Percentiles rank a stretch among this genome's conserved stretches.
phyloP scores from a whole-genome alignment of 2,888 invertebrate species.

The Eumerus sabulonum region DNA sequence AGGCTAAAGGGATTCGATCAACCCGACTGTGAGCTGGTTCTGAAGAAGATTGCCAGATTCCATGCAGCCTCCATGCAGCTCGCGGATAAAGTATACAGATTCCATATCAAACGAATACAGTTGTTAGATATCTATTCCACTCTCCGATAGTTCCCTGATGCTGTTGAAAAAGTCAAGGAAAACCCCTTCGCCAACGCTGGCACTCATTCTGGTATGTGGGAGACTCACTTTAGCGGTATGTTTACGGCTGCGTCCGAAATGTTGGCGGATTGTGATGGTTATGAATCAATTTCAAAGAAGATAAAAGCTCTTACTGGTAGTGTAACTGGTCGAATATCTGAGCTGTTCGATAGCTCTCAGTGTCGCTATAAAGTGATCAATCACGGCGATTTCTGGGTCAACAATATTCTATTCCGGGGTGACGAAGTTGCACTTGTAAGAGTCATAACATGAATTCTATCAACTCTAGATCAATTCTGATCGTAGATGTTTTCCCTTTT shows the following conservation, averaged over 20 bases:
- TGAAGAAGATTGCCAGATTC: slow-evolving; percentile 24
- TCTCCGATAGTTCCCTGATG: slow-evolving; percentile 9
- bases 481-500: slow-evolving; percentile 62
- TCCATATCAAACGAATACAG: background rate
- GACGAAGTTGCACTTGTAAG: slow-evolving; percentile 73
- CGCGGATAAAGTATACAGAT: slow-evolving; percentile 11
- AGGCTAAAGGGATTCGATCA: slow-evolving; percentile 2
- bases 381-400: slow-evolving; percentile 79
- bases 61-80: slow-evolving; percentile 21
- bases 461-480: slow-evolving; percentile 58
- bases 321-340: background rate
- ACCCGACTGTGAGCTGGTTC: slow-evolving; percentile 1
- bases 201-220: background rate
- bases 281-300: slow-evolving; percentile 20
- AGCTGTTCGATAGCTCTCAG: background rate
- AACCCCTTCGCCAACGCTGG: slow-evolving; percentile 3
- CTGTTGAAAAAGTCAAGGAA: slow-evolving; percentile 14
- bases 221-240: background rate
- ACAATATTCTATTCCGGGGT: slow-evolving; percentile 78
- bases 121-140: background rate
- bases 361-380: slow-evolving; percentile 73
- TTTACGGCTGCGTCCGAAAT: background rate
- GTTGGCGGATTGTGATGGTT: slow-evolving; percentile 9
- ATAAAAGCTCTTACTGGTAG: background rate
- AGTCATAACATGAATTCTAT: slow-evolving; percentile 3